Conservation (phyloP, 92 coral and sea anemone species). For the Parazoanthus darwini region DNA sequence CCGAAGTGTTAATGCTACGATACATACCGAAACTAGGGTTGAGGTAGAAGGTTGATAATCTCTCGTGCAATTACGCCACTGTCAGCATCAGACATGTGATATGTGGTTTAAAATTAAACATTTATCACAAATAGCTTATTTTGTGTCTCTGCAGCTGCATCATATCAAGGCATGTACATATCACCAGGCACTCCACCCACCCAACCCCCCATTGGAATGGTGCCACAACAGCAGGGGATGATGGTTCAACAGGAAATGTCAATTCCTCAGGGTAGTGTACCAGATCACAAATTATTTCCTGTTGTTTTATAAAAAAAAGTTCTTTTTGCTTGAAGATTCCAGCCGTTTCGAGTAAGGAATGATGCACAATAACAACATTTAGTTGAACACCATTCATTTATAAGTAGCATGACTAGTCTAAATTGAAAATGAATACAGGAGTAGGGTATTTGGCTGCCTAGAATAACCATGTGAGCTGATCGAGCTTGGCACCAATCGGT, state of each 20-base stretch:
- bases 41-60: too few relatives aligned
- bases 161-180: conserved; percentile 71
- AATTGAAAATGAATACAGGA: too few relatives aligned
- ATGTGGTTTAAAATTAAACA: background rate
- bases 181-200: conserved; percentile 76
- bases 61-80: too few relatives aligned
- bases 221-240: conserved; percentile 62
- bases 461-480: too few relatives aligned
- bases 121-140: background rate
- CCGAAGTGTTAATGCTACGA: too few relatives aligned
- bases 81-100: background rate
- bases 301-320: too few relatives aligned
- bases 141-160: conserved; percentile 20
- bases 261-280: conserved; percentile 46
- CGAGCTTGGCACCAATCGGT: too few relatives aligned
- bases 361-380: background rate
- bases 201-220: conserved; percentile 57
- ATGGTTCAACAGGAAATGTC: conserved; percentile 57
- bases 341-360: background rate
- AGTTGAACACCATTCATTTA: too few relatives aligned
- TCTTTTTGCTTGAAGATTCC: background rate
- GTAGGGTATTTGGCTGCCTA: too few relatives aligned
- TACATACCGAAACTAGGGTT: too few relatives aligned
- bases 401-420: too few relatives aligned
- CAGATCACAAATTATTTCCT: background rate